A percentile compares a stretch with the other conserved stretches of the same genome.
phyloP scores from a whole-genome alignment of 2,797 vertebrate genomes.

The Momotus momota region DNA sequence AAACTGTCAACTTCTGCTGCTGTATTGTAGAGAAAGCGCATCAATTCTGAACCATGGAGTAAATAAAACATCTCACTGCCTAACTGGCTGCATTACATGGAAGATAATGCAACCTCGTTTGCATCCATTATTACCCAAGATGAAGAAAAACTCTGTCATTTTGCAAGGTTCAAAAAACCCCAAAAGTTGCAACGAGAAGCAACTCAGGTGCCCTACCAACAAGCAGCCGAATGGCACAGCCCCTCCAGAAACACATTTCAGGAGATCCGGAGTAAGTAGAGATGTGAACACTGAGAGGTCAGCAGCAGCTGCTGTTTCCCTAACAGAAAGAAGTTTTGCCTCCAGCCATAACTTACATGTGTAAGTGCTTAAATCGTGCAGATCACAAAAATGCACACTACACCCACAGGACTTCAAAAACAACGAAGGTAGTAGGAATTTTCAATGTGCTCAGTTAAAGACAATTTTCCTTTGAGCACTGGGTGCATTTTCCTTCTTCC shows the following conservation, averaged over 20 bases:
- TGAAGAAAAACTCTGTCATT: background rate
- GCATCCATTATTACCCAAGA: background rate
- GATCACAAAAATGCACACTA: conserved; percentile 42
- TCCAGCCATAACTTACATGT: conserved; percentile 12
- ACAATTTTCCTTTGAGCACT: background rate
- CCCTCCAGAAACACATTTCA: background rate
- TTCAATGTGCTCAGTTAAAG: background rate
- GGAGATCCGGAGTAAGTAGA: background rate
- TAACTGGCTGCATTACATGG: background rate
- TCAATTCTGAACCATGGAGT: background rate
- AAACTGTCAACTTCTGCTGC: background rate
- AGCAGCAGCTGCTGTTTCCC: conserved; percentile 9
- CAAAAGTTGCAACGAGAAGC: background rate
- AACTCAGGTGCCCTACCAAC: background rate
- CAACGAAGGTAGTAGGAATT: background rate
- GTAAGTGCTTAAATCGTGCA: conserved; percentile 28
- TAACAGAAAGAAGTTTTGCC: background rate
- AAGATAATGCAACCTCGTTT: background rate
- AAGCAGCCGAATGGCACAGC: background rate
- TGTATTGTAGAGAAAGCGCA: background rate
- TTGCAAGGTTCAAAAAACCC: background rate
- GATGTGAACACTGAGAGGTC: background rate
- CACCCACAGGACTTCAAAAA: background rate
- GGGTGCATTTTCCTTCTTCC: background rate
- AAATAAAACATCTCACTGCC: background rate